phyloP scores from a whole-genome alignment of 1,140 invertebrate genomes.

The Platyscapa corneri region DNA sequence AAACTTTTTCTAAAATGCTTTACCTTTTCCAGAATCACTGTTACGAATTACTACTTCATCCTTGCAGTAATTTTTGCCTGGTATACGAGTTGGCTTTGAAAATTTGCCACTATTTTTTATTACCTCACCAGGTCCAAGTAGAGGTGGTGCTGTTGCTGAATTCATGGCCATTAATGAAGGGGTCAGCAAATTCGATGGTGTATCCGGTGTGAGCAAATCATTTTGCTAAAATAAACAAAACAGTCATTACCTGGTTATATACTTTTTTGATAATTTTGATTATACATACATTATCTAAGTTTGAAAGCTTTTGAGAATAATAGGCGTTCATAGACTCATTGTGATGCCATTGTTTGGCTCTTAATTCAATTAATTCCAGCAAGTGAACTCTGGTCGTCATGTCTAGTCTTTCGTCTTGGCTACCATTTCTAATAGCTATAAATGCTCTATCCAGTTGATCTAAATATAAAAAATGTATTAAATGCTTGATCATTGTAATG shows the following conservation, averaged over 20 bases:
- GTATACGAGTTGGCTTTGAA: conserved; percentile 89
- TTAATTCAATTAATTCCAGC: conserved; percentile 90
- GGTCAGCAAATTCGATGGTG: conserved; percentile 58
- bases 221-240: conserved; percentile 53
- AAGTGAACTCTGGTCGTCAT: conserved; percentile 87
- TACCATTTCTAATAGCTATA: conserved; percentile 89
- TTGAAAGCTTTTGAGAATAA: conserved; percentile 85
- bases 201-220: conserved; percentile 64
- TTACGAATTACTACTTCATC: conserved; percentile 95
- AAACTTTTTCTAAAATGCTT: neutral
- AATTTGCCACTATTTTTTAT: conserved; percentile 92
- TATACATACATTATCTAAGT: conserved; percentile 79
- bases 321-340: conserved; percentile 87
- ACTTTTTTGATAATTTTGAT: neutral
- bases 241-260: conserved; percentile 10
- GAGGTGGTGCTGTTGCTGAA: conserved; percentile 64
- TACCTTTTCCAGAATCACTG: conserved; percentile 95
- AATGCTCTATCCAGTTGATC: conserved; percentile 83
- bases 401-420: conserved; percentile 85
- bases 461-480: conserved; percentile 27
- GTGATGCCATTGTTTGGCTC: conserved; percentile 89
- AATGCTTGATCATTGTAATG: neutral
- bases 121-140: conserved; percentile 86
- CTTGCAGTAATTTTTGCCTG: conserved; percentile 93
- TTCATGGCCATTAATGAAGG: conserved; percentile 54